Base-by-base conservation (phyloP, 2,888 invertebrate genomes). In the Prosapia bicincta region DNA sequence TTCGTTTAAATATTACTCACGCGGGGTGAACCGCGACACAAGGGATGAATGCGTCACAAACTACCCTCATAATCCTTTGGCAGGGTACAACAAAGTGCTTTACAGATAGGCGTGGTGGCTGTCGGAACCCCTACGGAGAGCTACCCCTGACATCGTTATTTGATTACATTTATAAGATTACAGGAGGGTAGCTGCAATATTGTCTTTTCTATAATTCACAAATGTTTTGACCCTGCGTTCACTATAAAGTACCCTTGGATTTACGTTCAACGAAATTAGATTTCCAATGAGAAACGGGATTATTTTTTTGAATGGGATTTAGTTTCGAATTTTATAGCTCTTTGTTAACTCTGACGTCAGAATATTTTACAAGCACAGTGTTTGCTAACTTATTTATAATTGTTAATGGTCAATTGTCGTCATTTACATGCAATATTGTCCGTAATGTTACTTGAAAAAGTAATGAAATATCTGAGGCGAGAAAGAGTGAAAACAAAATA, bases 71-170 rank as follows among this genome's bases (percentile, higher is more conserved):
- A 54, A 54, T 54, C 54, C 54, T 54, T 54, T 54, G 20, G 54
- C 54, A 54, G 54, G 54, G 54, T 54, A 54, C 54, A 20, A 54
- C 54, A 54, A 54, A 54, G 54, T 54, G 54, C 54, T 54, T 54
- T 54, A 54, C 54, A 54, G 54, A 54, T 54, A 54, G 54, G 54
- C 54, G 54, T 54, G 54, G 54, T 54, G 54, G 54, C n/a, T 54
- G 54, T 3, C 3, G 13, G 54, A 54, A 54, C 54, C 38, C 54
- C 54, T 54, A 20, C 20, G 20, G 54, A 54, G 54, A 38, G 15
- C 54, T 54, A 6, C 54, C 54, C 15, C 38, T 20, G 20, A 54
- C 54, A 54, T 54, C 54, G 54, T 54, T 20, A 54, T 54, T 54
- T 54, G 54, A 54, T 54, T 54, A 54, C 54, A 54, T 54, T 54